Evolutionary conservation across 2,113 vertebrate genomes (phyloP), one percentile per base, ranked within the genome.

Genomic region (Mesoclemmys tuberculata): DNA sequence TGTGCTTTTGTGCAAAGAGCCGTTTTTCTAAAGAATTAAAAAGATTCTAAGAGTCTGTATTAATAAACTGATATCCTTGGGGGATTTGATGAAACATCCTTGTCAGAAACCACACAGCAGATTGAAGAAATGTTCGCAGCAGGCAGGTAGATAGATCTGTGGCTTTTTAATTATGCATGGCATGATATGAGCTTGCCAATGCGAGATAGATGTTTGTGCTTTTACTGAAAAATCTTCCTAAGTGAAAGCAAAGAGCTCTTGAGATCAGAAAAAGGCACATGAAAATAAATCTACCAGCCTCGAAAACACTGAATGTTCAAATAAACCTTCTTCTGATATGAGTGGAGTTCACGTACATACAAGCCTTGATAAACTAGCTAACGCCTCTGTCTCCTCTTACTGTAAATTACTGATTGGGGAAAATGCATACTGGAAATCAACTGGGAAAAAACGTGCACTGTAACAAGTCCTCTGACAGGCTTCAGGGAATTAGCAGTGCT

Each of bases 221-320:
- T 96, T 92, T 64, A 89, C 82, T 64, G 44, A 80, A 68, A 84
- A 49, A 8, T 92, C 91, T 95, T 96, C 84, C 90, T 87, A 90
- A 96, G 96, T 24, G n/a, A 89, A 21, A 64, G 75, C 22, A 44
- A 84, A 11, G 93, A 78, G 54, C 84, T 84, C 52, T 64, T 24
- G 92, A 82, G 1, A 4, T 78, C 14, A 79, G 78, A 90, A 89
- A 94, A 95, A 96, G 96, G 92, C 96, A 96, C 27, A 0, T 61
- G 71, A 44, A 90, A 80, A 84, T 10, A 88, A 92, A 89, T 8
- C 1, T 2, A 84, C 94, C 2, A 2, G 55, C 85, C 86, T 10
- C 82, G 82, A 4, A 78, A 89, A 87, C 82, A 89, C 2, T 49
- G 18, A 94, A 75, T 85, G 44, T 88, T 78, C 94, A 68, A 35